Conservation (phyloP, 2,888 invertebrate species). For the Diachrysia chrysitis region DNA sequence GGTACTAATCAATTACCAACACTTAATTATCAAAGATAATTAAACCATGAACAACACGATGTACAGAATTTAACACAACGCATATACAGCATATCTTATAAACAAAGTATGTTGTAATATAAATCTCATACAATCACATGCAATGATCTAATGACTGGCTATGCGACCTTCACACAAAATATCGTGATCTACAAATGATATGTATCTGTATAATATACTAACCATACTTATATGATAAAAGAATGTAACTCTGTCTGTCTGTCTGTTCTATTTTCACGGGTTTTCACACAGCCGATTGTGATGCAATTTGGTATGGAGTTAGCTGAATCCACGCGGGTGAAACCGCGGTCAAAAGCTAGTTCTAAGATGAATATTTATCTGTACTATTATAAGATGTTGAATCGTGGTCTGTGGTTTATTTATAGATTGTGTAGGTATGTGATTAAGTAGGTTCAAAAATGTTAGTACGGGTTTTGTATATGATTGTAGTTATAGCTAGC, state of each 20-base stretch:
- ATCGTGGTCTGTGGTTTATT: not conserved
- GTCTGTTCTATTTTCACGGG: too few species aligned
- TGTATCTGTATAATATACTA: not conserved
- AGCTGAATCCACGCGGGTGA: too few species aligned
- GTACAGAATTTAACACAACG: conserved; percentile 28
- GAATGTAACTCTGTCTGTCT: too few species aligned
- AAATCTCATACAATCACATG: conserved; percentile 41
- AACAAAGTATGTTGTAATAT: conserved; percentile 39
- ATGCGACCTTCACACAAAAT: conserved; percentile 15
- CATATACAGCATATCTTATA: conserved; percentile 33
- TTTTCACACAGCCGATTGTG: too few species aligned
- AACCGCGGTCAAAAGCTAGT: too few species aligned
- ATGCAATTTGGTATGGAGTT: too few species aligned
- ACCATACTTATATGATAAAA: too few species aligned
- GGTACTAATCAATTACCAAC: conserved; percentile 27
- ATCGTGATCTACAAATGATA: conserved; percentile 5
- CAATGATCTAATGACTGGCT: conserved; percentile 18
- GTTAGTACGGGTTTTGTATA: too few species aligned
- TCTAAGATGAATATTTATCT: too few species aligned
- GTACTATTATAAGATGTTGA: not conserved
- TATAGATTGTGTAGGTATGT: not conserved
- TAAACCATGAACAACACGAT: conserved; percentile 24
- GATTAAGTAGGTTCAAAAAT: not conserved
- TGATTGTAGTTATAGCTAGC: too few species aligned
- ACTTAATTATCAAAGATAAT: not conserved